Evolutionary conservation across 1,140 invertebrate species (phyloP).

Genomic region (Drosophila equinoxialis): DNA sequence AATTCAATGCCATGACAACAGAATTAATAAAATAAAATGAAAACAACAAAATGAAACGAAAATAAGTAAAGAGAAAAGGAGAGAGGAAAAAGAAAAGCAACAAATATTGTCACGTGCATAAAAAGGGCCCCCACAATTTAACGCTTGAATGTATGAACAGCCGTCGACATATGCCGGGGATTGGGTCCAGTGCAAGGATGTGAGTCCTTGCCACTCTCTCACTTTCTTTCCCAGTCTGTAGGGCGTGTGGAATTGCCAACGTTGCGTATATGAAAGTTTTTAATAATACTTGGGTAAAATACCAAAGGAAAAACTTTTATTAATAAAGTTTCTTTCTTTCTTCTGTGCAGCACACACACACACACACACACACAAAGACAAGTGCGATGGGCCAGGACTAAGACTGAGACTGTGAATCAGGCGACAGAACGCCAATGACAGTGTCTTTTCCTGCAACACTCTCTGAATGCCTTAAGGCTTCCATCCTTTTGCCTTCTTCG

Average conservation of each 20-base stretch:
- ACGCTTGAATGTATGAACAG: conserved; percentile 68
- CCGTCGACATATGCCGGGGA: conserved; percentile 63
- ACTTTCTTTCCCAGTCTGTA: conserved; percentile 21
- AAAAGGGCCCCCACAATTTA: conserved; percentile 70
- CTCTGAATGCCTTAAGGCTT: conserved; percentile 49
- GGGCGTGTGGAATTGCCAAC: conserved; percentile 50
- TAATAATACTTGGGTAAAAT: conserved; percentile 78
- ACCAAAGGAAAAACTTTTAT: conserved; percentile 80
- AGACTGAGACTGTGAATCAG: conserved; percentile 2
- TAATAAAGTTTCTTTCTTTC: conserved; percentile 79
- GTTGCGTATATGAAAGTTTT: conserved; percentile 77
- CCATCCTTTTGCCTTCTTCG: conserved; percentile 30
- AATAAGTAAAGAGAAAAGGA: conserved; percentile 10
- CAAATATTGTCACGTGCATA: conserved; percentile 73
- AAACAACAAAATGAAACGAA: conserved; percentile 32
- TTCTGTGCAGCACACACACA: conserved; percentile 20
- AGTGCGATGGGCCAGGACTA: background rate
- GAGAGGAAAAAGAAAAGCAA: conserved; percentile 31
- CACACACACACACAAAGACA: background rate
- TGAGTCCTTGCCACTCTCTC: background rate
- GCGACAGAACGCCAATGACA: conserved; percentile 22
- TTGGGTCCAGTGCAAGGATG: conserved; percentile 16
- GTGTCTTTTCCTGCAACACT: conserved; percentile 10
- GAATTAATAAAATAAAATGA: conserved; percentile 61
- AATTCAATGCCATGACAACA: conserved; percentile 62